Conservation (phyloP, 64 coral and sea anemone genomes). For the Dendronephthya gigantea region DNA sequence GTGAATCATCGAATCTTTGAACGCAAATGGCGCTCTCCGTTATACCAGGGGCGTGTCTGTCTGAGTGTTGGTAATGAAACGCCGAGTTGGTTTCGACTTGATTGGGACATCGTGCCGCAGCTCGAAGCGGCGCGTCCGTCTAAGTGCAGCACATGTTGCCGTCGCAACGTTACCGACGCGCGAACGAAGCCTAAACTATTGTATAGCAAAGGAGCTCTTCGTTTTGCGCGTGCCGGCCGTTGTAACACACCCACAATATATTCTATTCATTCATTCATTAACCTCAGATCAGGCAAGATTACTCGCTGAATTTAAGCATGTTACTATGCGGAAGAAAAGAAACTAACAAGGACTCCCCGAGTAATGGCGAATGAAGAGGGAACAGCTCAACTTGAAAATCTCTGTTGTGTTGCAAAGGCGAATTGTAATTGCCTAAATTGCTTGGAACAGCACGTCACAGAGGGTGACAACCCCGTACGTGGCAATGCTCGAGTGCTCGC, state of each 20-base stretch:
- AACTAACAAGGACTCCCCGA: slow-evolving; percentile 1
- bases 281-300: slow-evolving; percentile 37
- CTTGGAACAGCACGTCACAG: slow-evolving; percentile 34
- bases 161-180: neutral
- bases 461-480: slow-evolving; percentile 14
- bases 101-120: slow-evolving; percentile 21
- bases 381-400: neutral
- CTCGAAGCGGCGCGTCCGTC: neutral
- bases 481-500: neutral
- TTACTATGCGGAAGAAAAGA: slow-evolving; percentile 2
- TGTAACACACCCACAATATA: no score
- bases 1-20: slow-evolving; percentile 30
- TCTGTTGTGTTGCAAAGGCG: slow-evolving; percentile 27
- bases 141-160: slow-evolving; percentile 17
- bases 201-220: neutral
- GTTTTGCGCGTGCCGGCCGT: no score
- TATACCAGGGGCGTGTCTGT: slow-evolving; percentile 25
- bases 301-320: slow-evolving; percentile 35
- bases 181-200: slow-evolving; percentile 5
- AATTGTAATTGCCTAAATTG: slow-evolving; percentile 34
- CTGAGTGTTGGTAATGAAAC: neutral
- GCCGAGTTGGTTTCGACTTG: neutral
- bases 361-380: slow-evolving; percentile 21
- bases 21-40: slow-evolving; percentile 38
- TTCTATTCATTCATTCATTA: neutral